Conservation (phyloP, 2,888 invertebrate species). For the Drosophila nigritarsus region DNA sequence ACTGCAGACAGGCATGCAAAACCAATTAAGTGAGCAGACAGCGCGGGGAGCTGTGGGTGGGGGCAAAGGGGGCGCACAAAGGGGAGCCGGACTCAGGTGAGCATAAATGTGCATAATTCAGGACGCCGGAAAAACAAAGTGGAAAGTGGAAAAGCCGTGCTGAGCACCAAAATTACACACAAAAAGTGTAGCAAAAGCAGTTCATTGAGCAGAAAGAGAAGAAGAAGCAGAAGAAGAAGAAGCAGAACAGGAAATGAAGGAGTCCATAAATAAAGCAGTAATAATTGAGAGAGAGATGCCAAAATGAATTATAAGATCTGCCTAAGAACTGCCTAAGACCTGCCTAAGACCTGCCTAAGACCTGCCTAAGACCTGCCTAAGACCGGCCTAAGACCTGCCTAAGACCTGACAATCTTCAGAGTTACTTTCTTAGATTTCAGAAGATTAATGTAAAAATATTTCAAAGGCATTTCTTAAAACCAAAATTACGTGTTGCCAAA, state of each 20-base stretch:
- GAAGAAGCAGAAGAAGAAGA: not conserved
- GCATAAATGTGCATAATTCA: conserved; percentile 78
- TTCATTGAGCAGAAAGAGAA: conserved; percentile 33
- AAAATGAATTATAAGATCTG: too few relatives aligned
- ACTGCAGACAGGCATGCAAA: conserved; percentile 46
- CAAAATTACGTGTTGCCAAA: too few relatives aligned
- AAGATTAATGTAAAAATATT: too few relatives aligned
- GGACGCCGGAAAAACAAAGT: conserved; percentile 5
- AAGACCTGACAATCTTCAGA: too few relatives aligned
- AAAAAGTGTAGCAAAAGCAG: conserved; percentile 31
- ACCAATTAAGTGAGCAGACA: conserved; percentile 65
- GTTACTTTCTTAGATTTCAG: too few relatives aligned
- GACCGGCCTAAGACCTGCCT: too few relatives aligned
- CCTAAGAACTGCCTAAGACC: too few relatives aligned
- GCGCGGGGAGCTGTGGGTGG: not conserved
- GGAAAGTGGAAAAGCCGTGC: conserved; percentile 36
- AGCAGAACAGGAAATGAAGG: conserved; percentile 14
- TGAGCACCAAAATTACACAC: conserved; percentile 43
- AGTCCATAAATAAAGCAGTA: conserved; percentile 2
- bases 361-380: too few relatives aligned
- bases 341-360: too few relatives aligned
- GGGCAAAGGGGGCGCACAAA: conserved; percentile 4
- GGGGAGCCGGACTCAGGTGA: conserved; percentile 52
- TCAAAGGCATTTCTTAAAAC: too few relatives aligned
- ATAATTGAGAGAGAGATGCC: too few relatives aligned